Percentiles rank a stretch among this genome's conserved stretches.
Conservation (phyloP, 2,888 invertebrate species). For the Cenopis cana region DNA sequence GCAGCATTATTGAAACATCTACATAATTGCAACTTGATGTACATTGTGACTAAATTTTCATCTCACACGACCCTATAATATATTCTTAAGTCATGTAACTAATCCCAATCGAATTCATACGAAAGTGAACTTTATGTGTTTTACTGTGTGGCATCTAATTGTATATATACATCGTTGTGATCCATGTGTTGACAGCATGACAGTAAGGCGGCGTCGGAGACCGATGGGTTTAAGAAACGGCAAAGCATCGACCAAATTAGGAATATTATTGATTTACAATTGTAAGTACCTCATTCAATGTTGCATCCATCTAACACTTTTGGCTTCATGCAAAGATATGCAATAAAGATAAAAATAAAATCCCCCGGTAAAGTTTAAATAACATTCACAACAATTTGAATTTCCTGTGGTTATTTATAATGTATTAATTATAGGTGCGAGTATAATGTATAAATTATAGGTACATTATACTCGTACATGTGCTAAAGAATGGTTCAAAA, state of each 20-base stretch:
- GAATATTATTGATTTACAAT: constrained; percentile 63
- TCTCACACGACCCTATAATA: constrained; percentile 3
- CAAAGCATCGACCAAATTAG: constrained; percentile 66
- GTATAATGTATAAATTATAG: too few species aligned
- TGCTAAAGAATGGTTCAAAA: too few species aligned
- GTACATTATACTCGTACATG: too few species aligned
- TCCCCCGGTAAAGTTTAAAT: too few species aligned
- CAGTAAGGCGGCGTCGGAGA: constrained; percentile 60
- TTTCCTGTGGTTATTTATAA: too few species aligned
- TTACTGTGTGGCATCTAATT: constrained; percentile 27
- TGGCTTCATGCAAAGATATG: neutral
- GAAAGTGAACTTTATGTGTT: constrained; percentile 29
- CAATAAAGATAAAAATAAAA: too few species aligned
- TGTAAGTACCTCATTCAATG: constrained; percentile 55
- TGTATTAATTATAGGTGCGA: too few species aligned
- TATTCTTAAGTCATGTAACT: constrained; percentile 20
- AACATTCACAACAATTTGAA: too few species aligned
- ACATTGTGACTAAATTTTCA: constrained; percentile 14
- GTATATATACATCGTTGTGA: constrained; percentile 51
- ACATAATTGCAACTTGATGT: neutral
- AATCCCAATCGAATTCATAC: constrained; percentile 23
- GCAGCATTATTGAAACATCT: neutral
- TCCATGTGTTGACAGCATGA: constrained; percentile 80
- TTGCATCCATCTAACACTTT: constrained; percentile 7
- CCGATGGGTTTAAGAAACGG: constrained; percentile 58